Percentiles rank a stretch among this genome's conserved stretches.
Conservation (phyloP, 2,888 invertebrate genomes). For the Arenicola marina region DNA sequence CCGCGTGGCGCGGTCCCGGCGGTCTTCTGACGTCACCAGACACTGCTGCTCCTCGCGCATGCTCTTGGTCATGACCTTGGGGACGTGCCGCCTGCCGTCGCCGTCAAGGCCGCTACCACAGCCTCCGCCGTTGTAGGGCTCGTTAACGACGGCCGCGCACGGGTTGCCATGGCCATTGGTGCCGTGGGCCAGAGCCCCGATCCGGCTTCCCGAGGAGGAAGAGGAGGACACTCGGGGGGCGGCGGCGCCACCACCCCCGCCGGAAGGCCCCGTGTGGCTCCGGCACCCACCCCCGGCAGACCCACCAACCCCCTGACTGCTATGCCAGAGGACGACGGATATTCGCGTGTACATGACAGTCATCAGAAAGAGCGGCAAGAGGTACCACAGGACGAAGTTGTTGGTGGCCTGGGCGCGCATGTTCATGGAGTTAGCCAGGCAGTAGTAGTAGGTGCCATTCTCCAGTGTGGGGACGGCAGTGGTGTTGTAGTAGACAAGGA, state of each 20-base stretch:
- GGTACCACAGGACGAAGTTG: slow-evolving; percentile 26
- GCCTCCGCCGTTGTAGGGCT: neutral
- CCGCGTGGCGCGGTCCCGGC: neutral
- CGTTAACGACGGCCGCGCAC: neutral
- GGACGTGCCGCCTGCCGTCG: slow-evolving; percentile 4
- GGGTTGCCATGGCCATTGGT: neutral
- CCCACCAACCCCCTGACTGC: slow-evolving; percentile 33
- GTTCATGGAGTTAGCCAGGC: slow-evolving; percentile 8
- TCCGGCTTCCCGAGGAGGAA: neutral
- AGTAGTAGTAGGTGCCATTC: neutral
- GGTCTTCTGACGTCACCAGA: neutral
- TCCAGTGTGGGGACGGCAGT: neutral
- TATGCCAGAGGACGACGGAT: slow-evolving; percentile 80
- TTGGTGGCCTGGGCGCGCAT: slow-evolving; percentile 14
- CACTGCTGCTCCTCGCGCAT: slow-evolving; percentile 10
- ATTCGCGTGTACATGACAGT: slow-evolving; percentile 79
- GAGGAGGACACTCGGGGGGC: neutral
- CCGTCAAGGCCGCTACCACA: neutral
- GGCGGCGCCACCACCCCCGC: neutral
- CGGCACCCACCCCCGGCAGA: neutral
- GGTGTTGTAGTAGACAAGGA: slow-evolving; percentile 74
- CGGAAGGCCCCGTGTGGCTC: neutral
- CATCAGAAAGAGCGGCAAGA: slow-evolving; percentile 78
- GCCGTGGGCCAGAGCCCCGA: neutral
- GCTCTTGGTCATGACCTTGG: neutral